Evolutionary conservation across 2,113 vertebrate species (phyloP).

Genomic region (Microcebus murinus): DNA sequence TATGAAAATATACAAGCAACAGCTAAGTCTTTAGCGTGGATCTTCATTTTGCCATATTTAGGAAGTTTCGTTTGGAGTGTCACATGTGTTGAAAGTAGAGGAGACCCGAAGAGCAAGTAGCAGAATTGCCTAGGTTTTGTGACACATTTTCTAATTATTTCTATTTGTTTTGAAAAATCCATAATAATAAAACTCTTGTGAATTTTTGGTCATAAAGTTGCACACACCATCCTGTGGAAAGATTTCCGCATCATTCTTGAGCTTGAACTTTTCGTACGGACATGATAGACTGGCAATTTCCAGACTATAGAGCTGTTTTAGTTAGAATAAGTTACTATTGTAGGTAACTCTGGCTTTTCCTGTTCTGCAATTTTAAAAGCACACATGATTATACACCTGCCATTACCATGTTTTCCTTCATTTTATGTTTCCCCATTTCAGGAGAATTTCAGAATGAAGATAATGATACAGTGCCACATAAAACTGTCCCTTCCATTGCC

Average conservation of each 20-base stretch:
- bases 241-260: background rate
- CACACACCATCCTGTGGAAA: background rate
- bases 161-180: constrained; percentile 10
- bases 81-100: background rate
- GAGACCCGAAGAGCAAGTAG: background rate
- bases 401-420: background rate
- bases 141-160: background rate
- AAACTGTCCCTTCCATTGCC: background rate
- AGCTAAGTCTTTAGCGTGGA: background rate
- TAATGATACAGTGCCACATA: constrained; percentile 50
- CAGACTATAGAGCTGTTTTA: background rate
- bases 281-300: background rate
- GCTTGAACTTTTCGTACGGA: background rate
- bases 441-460: constrained; percentile 20
- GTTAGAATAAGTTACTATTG: background rate
- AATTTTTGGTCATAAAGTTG: background rate
- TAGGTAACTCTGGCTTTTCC: background rate
- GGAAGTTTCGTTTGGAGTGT: background rate
- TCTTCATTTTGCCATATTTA: background rate
- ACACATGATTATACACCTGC: background rate
- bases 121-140: background rate
- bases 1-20: background rate
- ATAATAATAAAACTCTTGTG: background rate
- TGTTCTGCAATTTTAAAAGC: constrained; percentile 14
- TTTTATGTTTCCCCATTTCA: constrained; percentile 18